A percentile compares a stretch with the other conserved stretches of the same genome.
phyloP scores from a whole-genome alignment of 2,113 vertebrate genomes.

The Melanostigma gelatinosum region DNA sequence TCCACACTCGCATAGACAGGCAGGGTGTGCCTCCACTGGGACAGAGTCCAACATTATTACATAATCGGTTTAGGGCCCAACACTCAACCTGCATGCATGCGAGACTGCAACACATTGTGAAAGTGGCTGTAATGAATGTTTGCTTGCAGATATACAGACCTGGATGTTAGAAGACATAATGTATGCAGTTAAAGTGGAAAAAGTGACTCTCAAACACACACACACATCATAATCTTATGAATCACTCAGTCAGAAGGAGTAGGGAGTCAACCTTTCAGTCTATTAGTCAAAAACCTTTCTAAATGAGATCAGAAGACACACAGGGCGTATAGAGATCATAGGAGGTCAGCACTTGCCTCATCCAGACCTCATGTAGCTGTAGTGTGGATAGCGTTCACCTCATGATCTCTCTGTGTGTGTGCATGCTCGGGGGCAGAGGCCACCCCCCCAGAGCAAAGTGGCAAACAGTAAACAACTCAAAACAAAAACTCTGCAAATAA shows the following conservation, averaged over 20 bases:
- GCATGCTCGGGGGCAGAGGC: not conserved
- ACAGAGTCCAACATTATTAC: constrained; percentile 37
- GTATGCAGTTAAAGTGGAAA: constrained; percentile 28
- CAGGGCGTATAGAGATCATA: constrained; percentile 37
- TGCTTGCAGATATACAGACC: not conserved
- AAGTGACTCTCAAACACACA: not conserved
- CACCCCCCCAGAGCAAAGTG: constrained; percentile 11
- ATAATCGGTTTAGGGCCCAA: constrained; percentile 18
- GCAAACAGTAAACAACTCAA: constrained; percentile 9
- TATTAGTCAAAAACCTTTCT: constrained; percentile 20
- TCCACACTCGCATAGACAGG: constrained; percentile 30
- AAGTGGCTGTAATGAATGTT: constrained; percentile 10
- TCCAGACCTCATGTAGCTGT: constrained; percentile 40
- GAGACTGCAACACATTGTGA: constrained; percentile 6
- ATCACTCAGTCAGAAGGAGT: constrained; percentile 30
- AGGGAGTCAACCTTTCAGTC: constrained; percentile 31
- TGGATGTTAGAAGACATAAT: not conserved
- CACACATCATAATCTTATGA: constrained; percentile 12
- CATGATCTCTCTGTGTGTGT: constrained; percentile 23
- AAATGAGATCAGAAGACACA: constrained; percentile 39
- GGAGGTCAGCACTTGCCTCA: constrained; percentile 59
- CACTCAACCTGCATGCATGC: not conserved
- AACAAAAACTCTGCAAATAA: constrained; percentile 36
- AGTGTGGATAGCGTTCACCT: constrained; percentile 30
- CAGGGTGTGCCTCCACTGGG: constrained; percentile 48